Conservation (phyloP, 2,797 vertebrate genomes). For the Lithobates sylvaticus region DNA sequence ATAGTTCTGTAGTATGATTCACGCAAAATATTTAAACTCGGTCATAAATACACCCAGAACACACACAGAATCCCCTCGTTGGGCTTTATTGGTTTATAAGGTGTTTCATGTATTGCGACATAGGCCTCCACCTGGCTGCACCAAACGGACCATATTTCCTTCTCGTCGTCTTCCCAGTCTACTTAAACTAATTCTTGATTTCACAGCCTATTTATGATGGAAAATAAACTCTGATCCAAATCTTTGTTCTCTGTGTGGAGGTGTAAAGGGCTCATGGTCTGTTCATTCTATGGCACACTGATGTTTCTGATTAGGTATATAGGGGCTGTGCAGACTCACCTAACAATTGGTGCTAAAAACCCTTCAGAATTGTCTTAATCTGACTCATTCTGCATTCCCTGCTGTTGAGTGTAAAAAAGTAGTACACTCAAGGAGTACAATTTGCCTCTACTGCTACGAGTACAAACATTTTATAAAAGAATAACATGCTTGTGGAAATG, state of each 20-base stretch:
- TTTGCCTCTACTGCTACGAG: background rate
- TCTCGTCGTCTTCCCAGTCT: conserved; percentile 29
- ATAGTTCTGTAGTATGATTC: conserved; percentile 26
- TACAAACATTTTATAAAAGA: background rate
- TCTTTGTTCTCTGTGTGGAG: conserved; percentile 18
- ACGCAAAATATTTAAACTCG: conserved; percentile 24
- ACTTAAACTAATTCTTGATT: conserved; percentile 16
- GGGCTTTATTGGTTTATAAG: conserved; percentile 49
- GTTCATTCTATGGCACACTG: background rate
- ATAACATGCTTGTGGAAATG: background rate
- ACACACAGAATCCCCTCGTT: conserved; percentile 39
- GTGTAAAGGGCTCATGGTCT: conserved; percentile 30
- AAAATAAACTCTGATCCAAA: conserved; percentile 49
- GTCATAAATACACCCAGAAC: conserved; percentile 49
- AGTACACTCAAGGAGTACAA: background rate
- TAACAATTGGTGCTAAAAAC: conserved; percentile 1
- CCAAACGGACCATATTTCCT: conserved; percentile 6
- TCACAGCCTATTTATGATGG: conserved; percentile 47
- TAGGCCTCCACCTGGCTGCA: conserved; percentile 30
- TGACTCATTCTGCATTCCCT: background rate
- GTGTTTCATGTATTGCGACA: conserved; percentile 9
- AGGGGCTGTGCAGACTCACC: background rate
- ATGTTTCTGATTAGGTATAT: conserved; percentile 48
- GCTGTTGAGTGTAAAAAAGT: background rate
- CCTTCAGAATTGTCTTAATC: conserved; percentile 6